Conservation (phyloP, 2,888 invertebrate species). For the Cephus sareptanus region DNA sequence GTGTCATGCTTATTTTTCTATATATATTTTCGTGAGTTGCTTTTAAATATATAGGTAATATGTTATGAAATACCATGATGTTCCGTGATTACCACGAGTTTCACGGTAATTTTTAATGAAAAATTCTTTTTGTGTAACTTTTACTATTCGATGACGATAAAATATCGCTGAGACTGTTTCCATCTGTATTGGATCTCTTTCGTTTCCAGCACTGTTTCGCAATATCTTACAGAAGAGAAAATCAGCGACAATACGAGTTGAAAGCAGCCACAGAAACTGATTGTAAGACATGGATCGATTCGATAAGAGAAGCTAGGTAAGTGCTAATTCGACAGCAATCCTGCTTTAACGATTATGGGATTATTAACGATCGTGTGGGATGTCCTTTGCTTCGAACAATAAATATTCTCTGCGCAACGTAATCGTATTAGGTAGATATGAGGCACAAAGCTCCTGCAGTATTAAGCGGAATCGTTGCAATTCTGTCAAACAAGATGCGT, state of each 20-base stretch:
- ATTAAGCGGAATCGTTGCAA: too few species aligned
- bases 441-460: too few species aligned
- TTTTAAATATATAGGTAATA: too few species aligned
- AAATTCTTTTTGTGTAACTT: neutral
- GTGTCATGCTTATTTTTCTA: too few species aligned
- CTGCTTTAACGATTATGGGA: neutral
- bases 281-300: constrained; percentile 91
- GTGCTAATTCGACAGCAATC: neutral
- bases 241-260: constrained; percentile 88
- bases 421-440: too few species aligned
- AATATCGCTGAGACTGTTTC: neutral
- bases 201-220: constrained; percentile 85
- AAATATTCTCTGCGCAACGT: neutral
- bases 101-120: too few species aligned
- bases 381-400: neutral
- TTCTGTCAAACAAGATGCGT: too few species aligned
- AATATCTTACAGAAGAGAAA: constrained; percentile 87
- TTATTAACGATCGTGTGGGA: neutral
- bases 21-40: too few species aligned
- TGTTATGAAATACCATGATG: too few species aligned
- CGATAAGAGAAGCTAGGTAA: constrained; percentile 88
- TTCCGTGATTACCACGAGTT: too few species aligned
- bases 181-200: constrained; percentile 11
- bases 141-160: neutral
- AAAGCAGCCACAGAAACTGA: constrained; percentile 86